Evolutionary conservation across 2,888 invertebrate species (phyloP).

Genomic region (Nineta flava): DNA sequence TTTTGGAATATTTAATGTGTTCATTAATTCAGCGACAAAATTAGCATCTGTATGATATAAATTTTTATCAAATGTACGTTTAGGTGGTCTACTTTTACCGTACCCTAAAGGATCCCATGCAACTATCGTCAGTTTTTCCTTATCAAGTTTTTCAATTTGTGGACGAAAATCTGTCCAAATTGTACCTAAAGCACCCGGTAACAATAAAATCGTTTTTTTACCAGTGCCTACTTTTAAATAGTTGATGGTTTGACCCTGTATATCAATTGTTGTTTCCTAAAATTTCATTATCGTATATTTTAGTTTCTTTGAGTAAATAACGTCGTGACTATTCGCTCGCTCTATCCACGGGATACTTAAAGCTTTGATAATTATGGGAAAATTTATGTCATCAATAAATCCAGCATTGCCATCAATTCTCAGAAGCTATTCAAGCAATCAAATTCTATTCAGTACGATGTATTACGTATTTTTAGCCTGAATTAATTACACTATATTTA

Average conservation of each 20-base stretch:
- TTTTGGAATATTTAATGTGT: slow-evolving; percentile 45
- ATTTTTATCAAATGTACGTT: slow-evolving; percentile 48
- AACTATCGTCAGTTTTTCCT: slow-evolving; percentile 42
- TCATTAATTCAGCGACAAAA: slow-evolving; percentile 53
- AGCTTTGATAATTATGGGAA: no score
- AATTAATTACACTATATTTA: no score
- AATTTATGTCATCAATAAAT: no score
- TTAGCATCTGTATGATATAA: slow-evolving; percentile 64
- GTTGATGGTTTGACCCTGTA: slow-evolving; percentile 43
- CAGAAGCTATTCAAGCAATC: no score
- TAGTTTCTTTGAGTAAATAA: no score
- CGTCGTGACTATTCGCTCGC: no score
- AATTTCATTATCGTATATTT: no score
- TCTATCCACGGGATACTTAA: no score
- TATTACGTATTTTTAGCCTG: no score
- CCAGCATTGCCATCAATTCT: no score
- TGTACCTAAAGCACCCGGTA: slow-evolving; percentile 70
- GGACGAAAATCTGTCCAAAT: slow-evolving; percentile 72
- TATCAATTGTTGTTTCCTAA: slow-evolving; percentile 45
- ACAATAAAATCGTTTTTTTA: slow-evolving; percentile 42
- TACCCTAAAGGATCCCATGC: slow-evolving; percentile 83
- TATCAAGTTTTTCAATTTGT: slow-evolving; percentile 50
- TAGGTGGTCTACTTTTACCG: slow-evolving; percentile 67
- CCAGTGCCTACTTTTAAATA: slow-evolving; percentile 46
- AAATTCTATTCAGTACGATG: no score